Evolutionary conservation across 2,113 vertebrate genomes (phyloP).

Genomic region (Mixornis gularis): DNA sequence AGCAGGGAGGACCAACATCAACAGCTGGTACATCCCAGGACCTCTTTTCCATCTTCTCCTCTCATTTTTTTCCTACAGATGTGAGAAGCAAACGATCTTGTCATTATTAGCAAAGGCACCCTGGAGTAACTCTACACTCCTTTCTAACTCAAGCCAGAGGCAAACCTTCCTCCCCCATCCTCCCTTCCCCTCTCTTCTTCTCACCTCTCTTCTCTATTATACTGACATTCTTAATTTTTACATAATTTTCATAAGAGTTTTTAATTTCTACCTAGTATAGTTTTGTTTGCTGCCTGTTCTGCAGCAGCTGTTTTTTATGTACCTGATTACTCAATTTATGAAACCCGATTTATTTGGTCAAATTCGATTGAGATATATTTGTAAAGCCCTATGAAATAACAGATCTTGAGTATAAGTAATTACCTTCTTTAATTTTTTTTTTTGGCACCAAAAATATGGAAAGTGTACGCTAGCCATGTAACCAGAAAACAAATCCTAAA

Average conservation of each 20-base stretch:
- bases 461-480: not conserved
- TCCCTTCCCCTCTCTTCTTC: not conserved
- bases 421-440: not conserved
- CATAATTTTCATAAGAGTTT: not conserved
- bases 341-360: not conserved
- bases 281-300: not conserved
- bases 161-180: not conserved
- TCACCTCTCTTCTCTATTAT: not conserved
- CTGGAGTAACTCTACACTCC: not conserved
- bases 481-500: conserved; percentile 2
- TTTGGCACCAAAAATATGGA: not conserved
- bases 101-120: conserved; percentile 57
- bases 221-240: not conserved
- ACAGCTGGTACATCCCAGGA: conserved; percentile 82
- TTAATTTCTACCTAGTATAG: not conserved
- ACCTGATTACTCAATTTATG: not conserved
- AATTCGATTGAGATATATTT: not conserved
- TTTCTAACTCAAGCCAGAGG: not conserved
- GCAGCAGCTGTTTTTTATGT: not conserved
- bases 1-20: conserved; percentile 75
- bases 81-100: conserved; percentile 50
- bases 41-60: conserved; percentile 44
- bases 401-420: not conserved
- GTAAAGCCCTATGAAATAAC: not conserved
- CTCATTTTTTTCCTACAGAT: conserved; percentile 58